Conservation (phyloP, 1,140 invertebrate genomes). For the Drosophila jambulina region DNA sequence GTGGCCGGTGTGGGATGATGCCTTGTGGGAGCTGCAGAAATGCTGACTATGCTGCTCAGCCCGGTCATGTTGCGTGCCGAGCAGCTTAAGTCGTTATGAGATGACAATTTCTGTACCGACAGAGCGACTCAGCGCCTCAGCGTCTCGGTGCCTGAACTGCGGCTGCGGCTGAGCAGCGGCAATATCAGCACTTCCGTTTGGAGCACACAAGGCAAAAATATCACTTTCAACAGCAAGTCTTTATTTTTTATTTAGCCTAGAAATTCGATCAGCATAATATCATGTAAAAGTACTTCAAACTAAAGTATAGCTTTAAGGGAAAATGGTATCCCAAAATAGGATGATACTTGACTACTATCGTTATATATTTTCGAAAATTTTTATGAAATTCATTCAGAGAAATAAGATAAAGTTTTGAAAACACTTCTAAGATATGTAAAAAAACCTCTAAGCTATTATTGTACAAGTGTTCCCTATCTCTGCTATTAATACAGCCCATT, state of each 20-base stretch:
- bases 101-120: slow-evolving; percentile 62
- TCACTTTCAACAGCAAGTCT: neutral
- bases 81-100: slow-evolving; percentile 78
- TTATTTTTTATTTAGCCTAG: neutral
- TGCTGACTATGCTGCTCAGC: slow-evolving; percentile 67
- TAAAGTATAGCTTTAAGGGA: neutral
- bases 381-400: too few species aligned
- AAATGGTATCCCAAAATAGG: neutral
- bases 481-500: neutral
- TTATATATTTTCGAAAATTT: neutral
- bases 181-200: slow-evolving; percentile 78
- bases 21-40: slow-evolving; percentile 41
- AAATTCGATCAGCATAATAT: neutral
- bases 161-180: slow-evolving; percentile 46
- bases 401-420: neutral
- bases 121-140: slow-evolving; percentile 2
- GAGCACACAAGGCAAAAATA: slow-evolving; percentile 6
- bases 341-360: neutral
- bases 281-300: neutral
- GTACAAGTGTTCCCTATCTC: neutral
- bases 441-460: neutral
- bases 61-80: slow-evolving; percentile 63
- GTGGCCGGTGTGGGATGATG: neutral
- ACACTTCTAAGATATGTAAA: neutral
- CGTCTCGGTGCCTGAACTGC: slow-evolving; percentile 19